Evolutionary conservation across 2,113 vertebrate genomes (phyloP).

Genomic region (Ariopsis seemanni): DNA sequence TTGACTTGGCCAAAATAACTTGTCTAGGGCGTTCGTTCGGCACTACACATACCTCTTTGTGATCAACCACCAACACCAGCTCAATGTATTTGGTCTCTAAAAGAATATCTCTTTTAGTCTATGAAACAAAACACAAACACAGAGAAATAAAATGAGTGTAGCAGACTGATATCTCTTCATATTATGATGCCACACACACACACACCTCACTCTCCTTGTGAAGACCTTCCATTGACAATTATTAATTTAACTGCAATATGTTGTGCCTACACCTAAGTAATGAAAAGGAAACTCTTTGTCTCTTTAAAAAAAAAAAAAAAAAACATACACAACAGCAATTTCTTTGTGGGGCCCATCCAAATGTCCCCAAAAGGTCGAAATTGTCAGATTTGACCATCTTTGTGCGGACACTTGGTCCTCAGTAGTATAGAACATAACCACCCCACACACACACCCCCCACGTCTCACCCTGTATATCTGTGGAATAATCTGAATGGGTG

Average conservation of each 20-base stretch:
- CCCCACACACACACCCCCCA: not conserved
- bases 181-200: conserved; percentile 8
- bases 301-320: too few species aligned
- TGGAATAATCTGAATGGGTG: conserved; percentile 38
- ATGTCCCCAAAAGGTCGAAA: too few species aligned
- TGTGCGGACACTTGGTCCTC: too few species aligned
- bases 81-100: conserved; percentile 83
- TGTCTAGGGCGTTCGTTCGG: too few species aligned
- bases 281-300: too few species aligned
- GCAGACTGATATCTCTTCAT: not conserved
- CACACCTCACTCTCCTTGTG: not conserved
- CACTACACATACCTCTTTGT: conserved; percentile 76
- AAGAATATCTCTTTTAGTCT: conserved; percentile 76
- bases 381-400: too few species aligned
- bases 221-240: too few species aligned
- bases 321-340: too few species aligned
- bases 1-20: not conserved
- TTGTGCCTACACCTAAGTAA: too few species aligned
- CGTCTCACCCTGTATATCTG: conserved; percentile 65
- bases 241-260: too few species aligned
- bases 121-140: conserved; percentile 36
- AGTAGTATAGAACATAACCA: too few species aligned
- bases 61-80: conserved; percentile 89
- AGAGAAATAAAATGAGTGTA: conserved; percentile 2
- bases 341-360: too few species aligned